Evolutionary conservation across 2,113 vertebrate species (phyloP).

Genomic region (Tringa solitaria): DNA sequence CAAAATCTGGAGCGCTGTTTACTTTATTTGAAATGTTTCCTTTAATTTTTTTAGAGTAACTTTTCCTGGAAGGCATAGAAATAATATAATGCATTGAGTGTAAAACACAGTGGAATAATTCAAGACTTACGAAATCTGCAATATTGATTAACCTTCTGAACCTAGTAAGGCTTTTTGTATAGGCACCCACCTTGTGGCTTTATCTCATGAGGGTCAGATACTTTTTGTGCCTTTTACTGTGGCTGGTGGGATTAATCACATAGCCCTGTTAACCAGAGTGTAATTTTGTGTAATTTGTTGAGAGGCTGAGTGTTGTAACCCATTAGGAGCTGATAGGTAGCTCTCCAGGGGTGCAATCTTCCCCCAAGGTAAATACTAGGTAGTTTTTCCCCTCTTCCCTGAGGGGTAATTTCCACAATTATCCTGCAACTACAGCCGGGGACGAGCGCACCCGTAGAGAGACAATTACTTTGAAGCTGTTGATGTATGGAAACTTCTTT

Average conservation of each 20-base stretch:
- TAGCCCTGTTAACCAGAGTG: neutral
- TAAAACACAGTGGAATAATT: neutral
- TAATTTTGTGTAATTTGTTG: conserved; percentile 11
- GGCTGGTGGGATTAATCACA: neutral
- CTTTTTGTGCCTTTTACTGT: neutral
- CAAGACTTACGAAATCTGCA: neutral
- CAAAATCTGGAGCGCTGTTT: neutral
- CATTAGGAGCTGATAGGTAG: neutral
- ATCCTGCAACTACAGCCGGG: neutral
- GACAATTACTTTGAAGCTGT: conserved; percentile 36
- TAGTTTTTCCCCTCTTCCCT: neutral
- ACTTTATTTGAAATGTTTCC: neutral
- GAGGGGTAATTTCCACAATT: neutral
- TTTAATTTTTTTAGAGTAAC: neutral
- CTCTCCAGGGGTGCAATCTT: neutral
- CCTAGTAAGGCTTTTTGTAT: neutral
- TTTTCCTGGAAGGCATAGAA: neutral
- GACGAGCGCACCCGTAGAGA: neutral
- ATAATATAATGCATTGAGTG: neutral
- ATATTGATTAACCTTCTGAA: conserved; percentile 2
- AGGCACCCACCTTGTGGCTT: neutral
- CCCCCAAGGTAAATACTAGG: neutral
- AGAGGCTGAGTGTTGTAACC: neutral
- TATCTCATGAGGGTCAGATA: neutral
- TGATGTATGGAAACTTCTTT: conserved; percentile 46